A percentile compares a stretch with the other conserved stretches of the same genome.
phyloP scores from a whole-genome alignment of 1,140 invertebrate genomes.

The Zelostemma sp. region DNA sequence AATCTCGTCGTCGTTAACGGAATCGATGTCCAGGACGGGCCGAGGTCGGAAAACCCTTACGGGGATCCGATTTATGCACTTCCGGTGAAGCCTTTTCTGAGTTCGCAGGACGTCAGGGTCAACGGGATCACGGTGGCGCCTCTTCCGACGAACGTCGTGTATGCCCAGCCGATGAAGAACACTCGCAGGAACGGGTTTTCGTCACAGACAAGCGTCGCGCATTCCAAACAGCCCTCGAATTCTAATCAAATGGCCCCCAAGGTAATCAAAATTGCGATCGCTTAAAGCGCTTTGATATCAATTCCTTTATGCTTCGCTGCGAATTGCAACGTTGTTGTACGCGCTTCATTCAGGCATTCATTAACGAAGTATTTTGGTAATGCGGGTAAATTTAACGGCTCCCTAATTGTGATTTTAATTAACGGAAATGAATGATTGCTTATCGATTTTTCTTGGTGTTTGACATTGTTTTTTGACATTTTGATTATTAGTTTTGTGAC shows the following conservation, averaged over 20 bases:
- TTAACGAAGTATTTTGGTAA: too few relatives aligned
- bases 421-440: too few relatives aligned
- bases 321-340: too few relatives aligned
- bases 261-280: conserved; percentile 10
- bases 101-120: conserved; percentile 64
- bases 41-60: conserved; percentile 43
- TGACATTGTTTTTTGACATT: too few relatives aligned
- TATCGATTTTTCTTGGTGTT: too few relatives aligned
- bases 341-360: too few relatives aligned
- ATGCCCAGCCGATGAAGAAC: conserved; percentile 45
- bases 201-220: conserved; percentile 41
- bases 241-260: conserved; percentile 14
- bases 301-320: too few relatives aligned
- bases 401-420: too few relatives aligned
- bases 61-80: conserved; percentile 66
- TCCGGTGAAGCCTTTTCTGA: conserved; percentile 66
- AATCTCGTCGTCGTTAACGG: conserved; percentile 43
- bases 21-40: conserved; percentile 30
- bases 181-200: conserved; percentile 28
- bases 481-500: too few relatives aligned
- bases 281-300: background rate
- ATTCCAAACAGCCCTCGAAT: conserved; percentile 24
- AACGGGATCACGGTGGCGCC: conserved; percentile 48
- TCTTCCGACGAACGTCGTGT: conserved; percentile 27
- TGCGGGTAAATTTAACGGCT: too few relatives aligned